Conservation (phyloP, 2,797 vertebrate genomes). For the Acrossocheilus fasciatus region DNA sequence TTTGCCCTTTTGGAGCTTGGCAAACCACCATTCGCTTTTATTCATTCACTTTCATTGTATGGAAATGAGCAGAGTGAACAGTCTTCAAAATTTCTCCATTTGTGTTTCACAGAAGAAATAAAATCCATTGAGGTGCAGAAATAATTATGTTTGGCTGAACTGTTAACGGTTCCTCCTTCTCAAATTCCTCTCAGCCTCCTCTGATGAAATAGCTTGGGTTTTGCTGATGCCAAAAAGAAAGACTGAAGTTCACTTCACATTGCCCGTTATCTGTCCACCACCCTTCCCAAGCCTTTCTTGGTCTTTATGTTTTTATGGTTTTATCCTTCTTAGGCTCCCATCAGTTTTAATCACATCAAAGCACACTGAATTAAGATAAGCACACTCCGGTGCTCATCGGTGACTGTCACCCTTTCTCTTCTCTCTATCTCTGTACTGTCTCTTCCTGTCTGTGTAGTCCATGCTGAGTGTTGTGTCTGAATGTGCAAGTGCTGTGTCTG, state of each 20-base stretch:
- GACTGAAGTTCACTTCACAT: constrained; percentile 2
- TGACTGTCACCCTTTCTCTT: not conserved
- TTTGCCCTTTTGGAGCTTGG: not conserved
- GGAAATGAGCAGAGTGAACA: not conserved
- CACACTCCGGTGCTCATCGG: not conserved
- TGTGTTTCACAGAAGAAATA: not conserved
- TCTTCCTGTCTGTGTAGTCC: constrained; percentile 47
- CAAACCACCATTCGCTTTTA: not conserved
- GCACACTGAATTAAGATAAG: not conserved
- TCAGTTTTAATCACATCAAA: not conserved
- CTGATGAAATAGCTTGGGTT: not conserved
- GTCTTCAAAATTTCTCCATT: not conserved
- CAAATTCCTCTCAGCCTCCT: not conserved
- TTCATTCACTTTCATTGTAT: not conserved
- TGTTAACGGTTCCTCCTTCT: not conserved
- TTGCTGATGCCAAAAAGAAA: not conserved
- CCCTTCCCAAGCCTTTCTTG: not conserved
- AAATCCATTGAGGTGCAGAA: not conserved
- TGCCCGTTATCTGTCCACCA: not conserved
- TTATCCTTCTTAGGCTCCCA: not conserved
- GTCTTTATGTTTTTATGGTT: constrained; percentile 19
- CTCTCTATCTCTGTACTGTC: constrained; percentile 23
- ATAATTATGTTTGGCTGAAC: not conserved
- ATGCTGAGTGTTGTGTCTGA: constrained; percentile 53
- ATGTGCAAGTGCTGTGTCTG: constrained; percentile 37